Conservation (phyloP, 2,797 vertebrate species). For the Scolopax bukidnonensis region DNA sequence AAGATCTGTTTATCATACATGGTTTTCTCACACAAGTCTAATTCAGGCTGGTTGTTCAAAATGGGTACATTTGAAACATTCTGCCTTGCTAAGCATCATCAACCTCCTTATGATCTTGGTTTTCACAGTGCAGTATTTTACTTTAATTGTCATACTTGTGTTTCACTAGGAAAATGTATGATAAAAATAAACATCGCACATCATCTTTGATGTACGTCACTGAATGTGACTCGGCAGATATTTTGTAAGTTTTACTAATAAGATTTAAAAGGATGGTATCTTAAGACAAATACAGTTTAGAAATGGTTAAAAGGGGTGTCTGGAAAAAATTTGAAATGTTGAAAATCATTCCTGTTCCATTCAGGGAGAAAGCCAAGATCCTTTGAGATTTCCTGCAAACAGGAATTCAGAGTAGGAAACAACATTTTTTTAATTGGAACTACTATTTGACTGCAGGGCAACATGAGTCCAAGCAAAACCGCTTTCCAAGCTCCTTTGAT, state of each 20-base stretch:
- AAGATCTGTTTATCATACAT: not conserved
- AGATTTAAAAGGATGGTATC: not conserved
- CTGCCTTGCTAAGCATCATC: not conserved
- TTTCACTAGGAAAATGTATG: not conserved
- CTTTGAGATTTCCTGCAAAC: not conserved
- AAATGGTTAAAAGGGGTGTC: not conserved
- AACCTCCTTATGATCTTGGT: not conserved
- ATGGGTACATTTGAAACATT: not conserved
- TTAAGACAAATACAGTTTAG: not conserved
- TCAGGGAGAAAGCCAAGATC: not conserved
- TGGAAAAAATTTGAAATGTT: not conserved
- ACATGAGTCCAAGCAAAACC: not conserved
- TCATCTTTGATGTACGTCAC: not conserved
- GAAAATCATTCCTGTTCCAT: not conserved
- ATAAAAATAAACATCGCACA: not conserved
- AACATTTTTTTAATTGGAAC: not conserved
- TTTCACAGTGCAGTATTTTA: not conserved
- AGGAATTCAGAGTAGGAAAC: not conserved
- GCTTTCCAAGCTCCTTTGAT: not conserved
- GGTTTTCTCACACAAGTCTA: not conserved
- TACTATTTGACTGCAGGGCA: not conserved
- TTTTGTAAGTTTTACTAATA: not conserved
- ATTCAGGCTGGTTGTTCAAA: not conserved
- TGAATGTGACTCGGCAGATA: not conserved
- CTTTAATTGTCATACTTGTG: not conserved